Evolutionary conservation across 2,888 invertebrate species (phyloP).

Genomic region (Leucania comma): DNA sequence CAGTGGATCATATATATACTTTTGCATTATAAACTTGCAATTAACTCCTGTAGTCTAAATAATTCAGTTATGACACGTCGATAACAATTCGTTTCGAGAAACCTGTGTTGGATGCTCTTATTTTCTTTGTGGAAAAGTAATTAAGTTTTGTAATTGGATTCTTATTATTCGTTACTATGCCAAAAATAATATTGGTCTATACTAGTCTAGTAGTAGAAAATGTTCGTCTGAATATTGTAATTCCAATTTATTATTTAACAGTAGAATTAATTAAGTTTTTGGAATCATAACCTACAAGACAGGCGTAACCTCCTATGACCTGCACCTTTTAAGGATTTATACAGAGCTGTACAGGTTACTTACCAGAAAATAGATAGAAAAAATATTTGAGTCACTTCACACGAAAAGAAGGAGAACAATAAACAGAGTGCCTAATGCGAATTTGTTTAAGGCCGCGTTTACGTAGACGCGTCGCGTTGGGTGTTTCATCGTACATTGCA

Average conservation of each 20-base stretch:
- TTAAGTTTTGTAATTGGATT: neutral
- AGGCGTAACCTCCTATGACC: no score
- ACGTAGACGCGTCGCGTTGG: no score
- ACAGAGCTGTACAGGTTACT: no score
- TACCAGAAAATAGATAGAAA: neutral
- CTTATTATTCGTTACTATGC: neutral
- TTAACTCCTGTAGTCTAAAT: no score
- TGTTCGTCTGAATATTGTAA: constrained; percentile 27
- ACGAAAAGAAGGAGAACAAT: no score
- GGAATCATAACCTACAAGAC: neutral
- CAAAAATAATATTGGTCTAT: constrained; percentile 1
- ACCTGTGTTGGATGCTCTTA: neutral
- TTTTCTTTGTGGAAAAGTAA: constrained; percentile 6
- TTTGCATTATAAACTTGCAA: no score
- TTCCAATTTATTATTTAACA: constrained; percentile 9
- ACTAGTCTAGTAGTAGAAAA: neutral
- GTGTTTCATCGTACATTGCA: no score
- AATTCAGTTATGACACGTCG: no score
- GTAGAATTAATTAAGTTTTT: neutral
- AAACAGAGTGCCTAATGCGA: no score
- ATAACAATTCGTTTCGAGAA: neutral
- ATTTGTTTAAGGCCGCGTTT: no score
- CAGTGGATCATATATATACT: no score
- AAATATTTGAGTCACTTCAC: neutral
- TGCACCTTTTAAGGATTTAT: no score